Evolutionary conservation across 1,140 invertebrate species (phyloP).

Genomic region (Hyphantria cunea): DNA sequence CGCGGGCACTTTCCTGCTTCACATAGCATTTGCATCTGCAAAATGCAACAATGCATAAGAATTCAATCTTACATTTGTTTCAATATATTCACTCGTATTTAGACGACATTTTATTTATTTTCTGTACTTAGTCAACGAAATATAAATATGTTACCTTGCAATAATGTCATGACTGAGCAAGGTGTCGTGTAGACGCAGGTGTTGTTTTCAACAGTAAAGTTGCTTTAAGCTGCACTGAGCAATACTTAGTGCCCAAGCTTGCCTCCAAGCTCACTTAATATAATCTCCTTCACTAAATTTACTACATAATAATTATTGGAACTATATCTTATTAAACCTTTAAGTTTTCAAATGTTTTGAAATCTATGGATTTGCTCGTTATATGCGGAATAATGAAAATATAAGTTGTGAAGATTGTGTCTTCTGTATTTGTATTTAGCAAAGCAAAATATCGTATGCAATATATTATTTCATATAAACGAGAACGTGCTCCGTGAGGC

Average conservation of each 20-base stretch:
- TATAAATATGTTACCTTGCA: neutral
- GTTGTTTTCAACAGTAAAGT: slow-evolving; percentile 65
- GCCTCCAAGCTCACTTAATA: slow-evolving; percentile 50
- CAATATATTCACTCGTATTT: slow-evolving; percentile 37
- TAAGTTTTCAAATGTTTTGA: no score
- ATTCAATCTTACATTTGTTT: slow-evolving; percentile 74
- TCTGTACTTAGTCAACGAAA: neutral
- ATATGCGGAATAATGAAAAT: no score
- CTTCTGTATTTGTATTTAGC: neutral
- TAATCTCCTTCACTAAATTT: slow-evolving; percentile 39
- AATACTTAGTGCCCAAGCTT: slow-evolving; percentile 48
- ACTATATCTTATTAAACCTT: no score
- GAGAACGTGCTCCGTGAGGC: slow-evolving; percentile 49
- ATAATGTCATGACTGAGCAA: slow-evolving; percentile 22
- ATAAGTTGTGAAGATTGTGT: no score
- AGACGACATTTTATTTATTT: slow-evolving; percentile 15
- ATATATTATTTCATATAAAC: slow-evolving; percentile 42
- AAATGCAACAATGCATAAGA: slow-evolving; percentile 79
- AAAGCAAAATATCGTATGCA: slow-evolving; percentile 42
- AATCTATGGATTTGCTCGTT: no score
- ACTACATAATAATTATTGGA: no score
- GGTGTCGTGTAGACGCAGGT: slow-evolving; percentile 49
- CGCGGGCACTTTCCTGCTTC: slow-evolving; percentile 62
- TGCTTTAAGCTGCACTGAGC: slow-evolving; percentile 64
- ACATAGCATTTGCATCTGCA: slow-evolving; percentile 72